These are phyloP conservation scores for Hipparchia semele DNA, from an alignment of 2,888 invertebrate genomes.

Conservation along the genomic window DNA sequence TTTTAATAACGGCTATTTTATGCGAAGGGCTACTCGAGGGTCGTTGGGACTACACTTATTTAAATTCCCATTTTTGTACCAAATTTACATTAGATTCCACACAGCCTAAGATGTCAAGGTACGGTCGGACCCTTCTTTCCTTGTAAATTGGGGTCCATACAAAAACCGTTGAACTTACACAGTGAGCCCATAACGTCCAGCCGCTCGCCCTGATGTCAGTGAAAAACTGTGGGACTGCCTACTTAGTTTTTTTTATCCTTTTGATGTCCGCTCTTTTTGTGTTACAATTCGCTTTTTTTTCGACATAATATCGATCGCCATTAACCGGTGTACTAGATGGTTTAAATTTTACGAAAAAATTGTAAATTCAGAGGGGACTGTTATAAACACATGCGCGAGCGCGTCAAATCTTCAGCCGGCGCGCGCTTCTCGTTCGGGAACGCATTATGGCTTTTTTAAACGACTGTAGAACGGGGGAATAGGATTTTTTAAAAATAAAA, in stretches of 20 bases:
- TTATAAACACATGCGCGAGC: constrained; percentile 82
- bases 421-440: constrained; percentile 68
- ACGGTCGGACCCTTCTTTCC: constrained; percentile 74
- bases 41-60: constrained; percentile 73
- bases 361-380: constrained; percentile 78
- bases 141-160: constrained; percentile 81
- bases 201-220: constrained; percentile 66
- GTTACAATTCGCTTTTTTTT: constrained; percentile 72
- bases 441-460: constrained; percentile 79
- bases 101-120: constrained; percentile 72
- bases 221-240: constrained; percentile 66
- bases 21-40: constrained; percentile 62
- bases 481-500: constrained; percentile 79
- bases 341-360: constrained; percentile 73
- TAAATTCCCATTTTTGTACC: constrained; percentile 80
- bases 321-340: constrained; percentile 71
- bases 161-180: constrained; percentile 78
- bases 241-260: constrained; percentile 61
- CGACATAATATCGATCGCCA: constrained; percentile 56
- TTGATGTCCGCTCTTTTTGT: constrained; percentile 67
- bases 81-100: constrained; percentile 80
- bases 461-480: constrained; percentile 69
- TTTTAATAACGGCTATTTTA: constrained; percentile 73
- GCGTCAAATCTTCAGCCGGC: constrained; percentile 83
- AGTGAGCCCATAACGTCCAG: constrained; percentile 77